Evolutionary conservation across 2,888 invertebrate genomes (phyloP).

Genomic region (Megaustenia siamemsis): DNA sequence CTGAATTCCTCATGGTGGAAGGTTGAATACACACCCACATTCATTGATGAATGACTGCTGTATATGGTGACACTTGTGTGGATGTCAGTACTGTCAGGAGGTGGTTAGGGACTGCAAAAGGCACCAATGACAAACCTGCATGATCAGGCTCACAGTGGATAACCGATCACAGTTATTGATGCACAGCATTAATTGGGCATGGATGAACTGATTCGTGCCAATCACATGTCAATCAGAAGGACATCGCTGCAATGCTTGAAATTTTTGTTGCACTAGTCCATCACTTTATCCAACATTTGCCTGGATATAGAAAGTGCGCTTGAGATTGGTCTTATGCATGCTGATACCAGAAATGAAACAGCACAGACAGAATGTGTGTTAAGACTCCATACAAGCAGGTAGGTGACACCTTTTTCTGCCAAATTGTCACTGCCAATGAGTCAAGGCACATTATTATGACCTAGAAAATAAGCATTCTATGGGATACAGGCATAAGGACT

Average conservation of each 20-base stretch:
- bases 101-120: background rate
- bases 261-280: slow-evolving; percentile 4
- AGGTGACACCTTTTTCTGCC: no score
- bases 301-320: background rate
- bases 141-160: background rate
- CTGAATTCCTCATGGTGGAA: slow-evolving; percentile 5
- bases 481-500: no score
- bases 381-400: no score
- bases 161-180: background rate
- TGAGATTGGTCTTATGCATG: background rate
- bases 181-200: background rate
- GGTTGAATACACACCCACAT: background rate
- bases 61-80: slow-evolving; percentile 22
- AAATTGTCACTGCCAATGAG: no score
- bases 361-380: no score
- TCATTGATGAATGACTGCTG: background rate
- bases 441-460: no score
- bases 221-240: slow-evolving; percentile 1
- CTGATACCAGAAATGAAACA: slow-evolving; percentile 10
- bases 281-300: background rate
- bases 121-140: background rate
- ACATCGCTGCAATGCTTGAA: background rate
- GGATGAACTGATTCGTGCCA: slow-evolving; percentile 7
- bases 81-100: background rate
- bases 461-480: no score